phyloP scores from a whole-genome alignment of 2,797 vertebrate genomes.

The Microctenopoma stevenorrisi region DNA sequence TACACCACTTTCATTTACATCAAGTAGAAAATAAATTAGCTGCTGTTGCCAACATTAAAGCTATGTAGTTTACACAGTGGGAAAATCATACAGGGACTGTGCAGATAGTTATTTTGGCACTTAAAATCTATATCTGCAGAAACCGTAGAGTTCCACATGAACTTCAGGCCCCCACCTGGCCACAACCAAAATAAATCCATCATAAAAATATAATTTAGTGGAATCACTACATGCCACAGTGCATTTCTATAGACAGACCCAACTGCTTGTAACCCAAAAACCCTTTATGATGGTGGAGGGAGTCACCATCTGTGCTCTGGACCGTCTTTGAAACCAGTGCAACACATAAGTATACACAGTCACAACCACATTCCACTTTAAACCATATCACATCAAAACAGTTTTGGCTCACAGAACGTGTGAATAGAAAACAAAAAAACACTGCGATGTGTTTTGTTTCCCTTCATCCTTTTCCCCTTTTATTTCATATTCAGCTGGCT shows the following conservation, averaged over 20 bases:
- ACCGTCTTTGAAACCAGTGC: slow-evolving; percentile 26
- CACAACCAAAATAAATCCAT: slow-evolving; percentile 12
- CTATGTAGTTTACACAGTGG: neutral
- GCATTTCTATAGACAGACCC: slow-evolving; percentile 23
- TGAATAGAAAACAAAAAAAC: slow-evolving; percentile 24
- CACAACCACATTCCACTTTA: slow-evolving; percentile 37
- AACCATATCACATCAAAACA: slow-evolving; percentile 55
- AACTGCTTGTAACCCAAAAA: slow-evolving; percentile 23
- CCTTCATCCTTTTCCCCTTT: neutral
- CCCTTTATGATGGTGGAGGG: slow-evolving; percentile 36
- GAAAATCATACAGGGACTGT: neutral
- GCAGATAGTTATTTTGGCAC: slow-evolving; percentile 1
- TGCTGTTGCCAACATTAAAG: neutral
- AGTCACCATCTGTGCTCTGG: slow-evolving; percentile 49
- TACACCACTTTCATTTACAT: slow-evolving; percentile 20
- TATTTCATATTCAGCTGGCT: slow-evolving; percentile 47
- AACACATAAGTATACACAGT: slow-evolving; percentile 31
- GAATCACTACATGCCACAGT: slow-evolving; percentile 9
- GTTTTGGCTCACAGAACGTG: slow-evolving; percentile 33
- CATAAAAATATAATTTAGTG: neutral
- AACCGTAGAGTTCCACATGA: neutral
- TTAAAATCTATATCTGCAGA: neutral
- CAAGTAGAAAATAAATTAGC: slow-evolving; percentile 13
- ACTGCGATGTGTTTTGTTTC: neutral
- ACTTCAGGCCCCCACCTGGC: slow-evolving; percentile 6